Base-by-base conservation (phyloP, 2,113 vertebrate genomes). In the Cygnus buccinator region DNA sequence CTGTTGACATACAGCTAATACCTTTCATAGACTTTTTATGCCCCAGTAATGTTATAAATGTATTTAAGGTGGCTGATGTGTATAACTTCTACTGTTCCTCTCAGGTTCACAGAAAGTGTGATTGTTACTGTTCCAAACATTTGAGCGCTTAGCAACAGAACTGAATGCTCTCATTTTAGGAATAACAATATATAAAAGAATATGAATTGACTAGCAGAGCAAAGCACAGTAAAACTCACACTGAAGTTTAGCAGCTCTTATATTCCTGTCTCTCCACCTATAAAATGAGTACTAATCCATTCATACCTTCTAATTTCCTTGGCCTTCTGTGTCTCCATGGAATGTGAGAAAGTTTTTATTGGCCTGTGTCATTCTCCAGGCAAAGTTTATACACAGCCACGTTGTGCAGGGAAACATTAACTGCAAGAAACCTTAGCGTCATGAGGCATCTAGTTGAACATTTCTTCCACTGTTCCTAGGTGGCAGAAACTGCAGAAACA, bases 191-290 rank as follows among this genome's bases (percentile, higher is more conserved):
- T 73, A 33, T 85, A 95, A 96, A 94, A 96, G 84, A 97, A 95
- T 84, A 94, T 25, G 62, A 95, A 98, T 97, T 96, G 95, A 96
- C 93, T 88, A 76, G 97, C 97, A 97, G 97, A 97, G 94, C 94
- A 96, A 97, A 97, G 96, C 98, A 97, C 98, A 98, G 98, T 98
- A 98, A 98, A 98, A 98, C 97, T 97, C 98, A 98, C 94, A 96
- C 98, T 98, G 94, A 97, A 89, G 82, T 97, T 97, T 92, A 70
- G 92, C 94, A 97, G 92, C 95, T 97, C 89, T 97, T 87, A 87
- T 96, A 87, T 91, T 85, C 97, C 87, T 8, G 0, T 92, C 93
- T 94, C 90, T 97, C 89, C 76, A 90, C 88, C 96, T 90, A 8
- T 95, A 88, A 98, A 97, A 41, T 96, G 95, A 97, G 91, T 97